These are phyloP conservation scores for Actinemys pallida DNA, from an alignment of 2,113 vertebrate species.

Conservation along the genomic window DNA sequence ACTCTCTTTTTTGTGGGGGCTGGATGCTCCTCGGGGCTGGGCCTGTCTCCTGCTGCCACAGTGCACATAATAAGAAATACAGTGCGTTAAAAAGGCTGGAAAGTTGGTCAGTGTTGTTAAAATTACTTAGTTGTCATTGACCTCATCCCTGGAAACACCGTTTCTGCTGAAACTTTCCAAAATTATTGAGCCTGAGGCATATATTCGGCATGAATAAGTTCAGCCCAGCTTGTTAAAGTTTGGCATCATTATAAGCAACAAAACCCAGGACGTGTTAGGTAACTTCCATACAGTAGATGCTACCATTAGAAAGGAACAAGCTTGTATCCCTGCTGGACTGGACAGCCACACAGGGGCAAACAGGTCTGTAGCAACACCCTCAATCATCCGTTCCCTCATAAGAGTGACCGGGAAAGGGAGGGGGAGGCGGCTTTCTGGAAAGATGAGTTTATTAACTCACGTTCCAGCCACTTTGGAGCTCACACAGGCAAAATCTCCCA, in stretches of 20 bases:
- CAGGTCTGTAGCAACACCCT: not conserved
- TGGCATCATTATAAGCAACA: not conserved
- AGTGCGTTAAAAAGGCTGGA: not conserved
- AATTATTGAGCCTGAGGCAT: not conserved
- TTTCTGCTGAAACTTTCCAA: no score
- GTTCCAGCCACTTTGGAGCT: not conserved
- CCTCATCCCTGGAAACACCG: not conserved
- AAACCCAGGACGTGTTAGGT: not conserved
- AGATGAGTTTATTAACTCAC: not conserved
- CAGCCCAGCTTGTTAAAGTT: not conserved
- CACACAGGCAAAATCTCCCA: not conserved
- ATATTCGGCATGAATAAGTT: not conserved
- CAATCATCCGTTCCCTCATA: not conserved
- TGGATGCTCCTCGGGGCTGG: not conserved
- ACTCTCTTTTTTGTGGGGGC: not conserved
- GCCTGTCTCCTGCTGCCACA: not conserved
- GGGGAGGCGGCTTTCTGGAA: not conserved
- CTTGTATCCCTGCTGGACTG: not conserved
- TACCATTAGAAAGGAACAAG: not conserved
- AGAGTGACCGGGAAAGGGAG: not conserved
- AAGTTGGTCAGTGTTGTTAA: not conserved
- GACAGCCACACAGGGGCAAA: not conserved
- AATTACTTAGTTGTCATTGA: not conserved
- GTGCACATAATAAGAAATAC: not conserved
- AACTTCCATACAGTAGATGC: not conserved